Percentiles rank a stretch among this genome's conserved stretches.
These are phyloP conservation scores for Synodontis membranacea DNA, from an alignment of 2,113 vertebrate genomes.

Conservation along the genomic window DNA sequence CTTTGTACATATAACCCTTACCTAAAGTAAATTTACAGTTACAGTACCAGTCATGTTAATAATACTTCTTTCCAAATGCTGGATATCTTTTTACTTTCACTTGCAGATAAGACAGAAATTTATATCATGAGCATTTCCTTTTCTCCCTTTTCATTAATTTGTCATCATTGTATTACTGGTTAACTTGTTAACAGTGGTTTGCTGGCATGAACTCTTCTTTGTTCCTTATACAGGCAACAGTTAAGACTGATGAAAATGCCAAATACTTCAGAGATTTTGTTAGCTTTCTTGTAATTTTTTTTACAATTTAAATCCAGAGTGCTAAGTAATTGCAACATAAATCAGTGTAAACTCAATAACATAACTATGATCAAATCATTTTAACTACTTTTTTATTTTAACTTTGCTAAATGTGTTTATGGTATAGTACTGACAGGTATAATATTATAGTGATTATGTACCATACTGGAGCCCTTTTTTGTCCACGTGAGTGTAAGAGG, in stretches of 20 bases:
- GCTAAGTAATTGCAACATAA: neutral
- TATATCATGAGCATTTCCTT: neutral
- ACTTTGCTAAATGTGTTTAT: neutral
- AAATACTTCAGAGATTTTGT: neutral
- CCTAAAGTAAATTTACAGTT: neutral
- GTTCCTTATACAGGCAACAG: neutral
- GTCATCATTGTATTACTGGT: neutral
- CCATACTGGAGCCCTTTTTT: conserved; percentile 95
- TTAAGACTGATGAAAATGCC: neutral
- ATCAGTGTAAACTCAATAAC: neutral
- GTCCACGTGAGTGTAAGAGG: conserved; percentile 96
- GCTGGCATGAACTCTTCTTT: neutral
- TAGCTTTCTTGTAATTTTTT: neutral
- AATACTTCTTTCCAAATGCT: neutral
- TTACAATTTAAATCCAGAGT: neutral
- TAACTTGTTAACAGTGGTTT: neutral
- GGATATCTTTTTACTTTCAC: neutral
- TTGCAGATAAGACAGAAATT: neutral
- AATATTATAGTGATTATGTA: conserved; percentile 57
- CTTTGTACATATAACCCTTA: neutral
- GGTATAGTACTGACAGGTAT: neutral
- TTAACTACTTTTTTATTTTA: neutral
- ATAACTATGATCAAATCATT: neutral
- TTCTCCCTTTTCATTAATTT: neutral
- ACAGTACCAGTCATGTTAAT: neutral